Conservation (phyloP, 2,888 invertebrate species). For the Alloscopus bannaensis region DNA sequence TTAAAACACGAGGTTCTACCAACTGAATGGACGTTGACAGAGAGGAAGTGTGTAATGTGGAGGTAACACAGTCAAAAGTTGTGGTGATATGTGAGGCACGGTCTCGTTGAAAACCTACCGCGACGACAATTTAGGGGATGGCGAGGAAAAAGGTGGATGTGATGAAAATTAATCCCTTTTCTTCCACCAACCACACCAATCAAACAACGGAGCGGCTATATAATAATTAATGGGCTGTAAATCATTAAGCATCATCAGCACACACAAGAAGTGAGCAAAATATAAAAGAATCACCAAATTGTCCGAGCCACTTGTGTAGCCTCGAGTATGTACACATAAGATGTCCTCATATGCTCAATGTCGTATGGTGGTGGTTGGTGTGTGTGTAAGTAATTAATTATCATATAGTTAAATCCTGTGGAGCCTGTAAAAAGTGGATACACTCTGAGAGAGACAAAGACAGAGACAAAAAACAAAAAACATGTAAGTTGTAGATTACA, state of each 20-base stretch:
- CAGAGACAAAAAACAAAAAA: background rate
- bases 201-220: conserved; percentile 32
- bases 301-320: conserved; percentile 18
- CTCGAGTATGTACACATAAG: no score
- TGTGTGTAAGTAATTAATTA: conserved; percentile 67
- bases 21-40: no score
- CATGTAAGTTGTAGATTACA: background rate
- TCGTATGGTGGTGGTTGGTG: conserved; percentile 18
- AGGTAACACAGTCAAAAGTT: background rate
- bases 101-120: conserved; percentile 38
- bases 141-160: conserved; percentile 8
- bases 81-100: background rate
- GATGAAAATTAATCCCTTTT: conserved; percentile 4
- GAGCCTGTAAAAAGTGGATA: conserved; percentile 16
- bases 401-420: conserved; percentile 62
- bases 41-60: background rate
- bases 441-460: conserved; percentile 17
- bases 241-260: conserved; percentile 60
- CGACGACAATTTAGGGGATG: conserved; percentile 33
- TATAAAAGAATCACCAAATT: conserved; percentile 29
- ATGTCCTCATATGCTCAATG: no score
- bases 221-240: conserved; percentile 59
- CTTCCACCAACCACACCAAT: conserved; percentile 3
- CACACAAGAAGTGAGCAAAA: background rate
- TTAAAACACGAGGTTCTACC: no score